A percentile compares a stretch with the other conserved stretches of the same genome.
Conservation (phyloP, 2,797 vertebrate genomes). For the Chaetodon trifasciatus region DNA sequence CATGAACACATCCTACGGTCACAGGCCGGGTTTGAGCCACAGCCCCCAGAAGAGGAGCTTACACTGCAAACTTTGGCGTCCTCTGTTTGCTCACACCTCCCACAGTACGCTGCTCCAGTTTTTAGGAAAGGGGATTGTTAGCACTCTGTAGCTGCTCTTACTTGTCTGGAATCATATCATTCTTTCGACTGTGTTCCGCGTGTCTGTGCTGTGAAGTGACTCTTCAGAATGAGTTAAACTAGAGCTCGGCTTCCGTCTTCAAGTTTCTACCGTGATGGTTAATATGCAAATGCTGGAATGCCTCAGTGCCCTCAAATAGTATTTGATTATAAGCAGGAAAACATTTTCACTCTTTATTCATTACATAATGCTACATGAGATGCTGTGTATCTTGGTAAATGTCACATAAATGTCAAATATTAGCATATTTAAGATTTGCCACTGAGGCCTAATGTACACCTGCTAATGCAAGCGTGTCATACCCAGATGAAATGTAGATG, state of each 20-base stretch:
- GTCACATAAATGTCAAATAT: neutral
- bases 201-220: neutral
- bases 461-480: neutral
- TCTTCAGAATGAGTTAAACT: neutral
- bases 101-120: neutral
- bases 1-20: neutral
- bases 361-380: neutral
- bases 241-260: neutral
- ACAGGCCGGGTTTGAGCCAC: neutral
- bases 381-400: neutral
- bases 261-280: neutral
- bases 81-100: slow-evolving; percentile 4
- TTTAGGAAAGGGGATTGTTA: neutral
- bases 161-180: neutral
- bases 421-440: slow-evolving; percentile 3
- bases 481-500: neutral
- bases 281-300: neutral
- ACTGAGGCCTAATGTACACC: neutral
- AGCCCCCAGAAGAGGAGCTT: neutral
- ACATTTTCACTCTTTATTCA: neutral
- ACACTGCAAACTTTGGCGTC: neutral
- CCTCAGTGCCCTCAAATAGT: too few species aligned
- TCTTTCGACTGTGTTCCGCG: neutral
- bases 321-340: too few species aligned
- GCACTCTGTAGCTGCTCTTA: slow-evolving; percentile 11